Conservation (phyloP, 1,140 invertebrate species). For the Papilio polytes region DNA sequence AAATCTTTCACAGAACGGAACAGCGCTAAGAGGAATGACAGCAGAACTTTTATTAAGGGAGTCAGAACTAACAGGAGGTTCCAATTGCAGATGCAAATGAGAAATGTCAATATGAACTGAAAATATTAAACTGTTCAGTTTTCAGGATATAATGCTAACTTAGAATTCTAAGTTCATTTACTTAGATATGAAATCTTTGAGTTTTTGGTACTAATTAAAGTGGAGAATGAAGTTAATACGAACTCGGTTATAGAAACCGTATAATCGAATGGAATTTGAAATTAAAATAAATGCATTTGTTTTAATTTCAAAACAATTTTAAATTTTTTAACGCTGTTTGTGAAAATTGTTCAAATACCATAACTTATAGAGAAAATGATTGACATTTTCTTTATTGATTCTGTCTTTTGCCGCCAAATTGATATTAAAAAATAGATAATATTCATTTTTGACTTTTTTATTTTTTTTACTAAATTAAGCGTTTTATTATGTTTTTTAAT, state of each 20-base stretch:
- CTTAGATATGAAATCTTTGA: no score
- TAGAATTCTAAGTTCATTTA: no score
- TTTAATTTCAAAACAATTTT: no score
- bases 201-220: no score
- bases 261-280: no score
- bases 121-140: neutral
- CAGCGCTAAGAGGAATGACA: slow-evolving; percentile 66
- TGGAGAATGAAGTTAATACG: no score
- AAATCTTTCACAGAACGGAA: slow-evolving; percentile 68
- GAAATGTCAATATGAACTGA: slow-evolving; percentile 57
- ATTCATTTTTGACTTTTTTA: neutral
- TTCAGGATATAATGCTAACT: neutral
- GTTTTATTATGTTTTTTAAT: neutral
- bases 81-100: slow-evolving; percentile 86
- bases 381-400: neutral
- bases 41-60: slow-evolving; percentile 83
- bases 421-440: neutral
- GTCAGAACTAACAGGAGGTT: slow-evolving; percentile 88
- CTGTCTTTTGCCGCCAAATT: neutral
- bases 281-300: no score
- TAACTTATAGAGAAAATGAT: neutral
- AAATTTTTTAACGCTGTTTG: no score
- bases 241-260: no score
- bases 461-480: neutral
- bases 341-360: neutral